Percentiles rank a stretch among this genome's conserved stretches.
These are phyloP conservation scores for Chironomus riparius DNA, from an alignment of 2,888 invertebrate species.

Conservation along the genomic window DNA sequence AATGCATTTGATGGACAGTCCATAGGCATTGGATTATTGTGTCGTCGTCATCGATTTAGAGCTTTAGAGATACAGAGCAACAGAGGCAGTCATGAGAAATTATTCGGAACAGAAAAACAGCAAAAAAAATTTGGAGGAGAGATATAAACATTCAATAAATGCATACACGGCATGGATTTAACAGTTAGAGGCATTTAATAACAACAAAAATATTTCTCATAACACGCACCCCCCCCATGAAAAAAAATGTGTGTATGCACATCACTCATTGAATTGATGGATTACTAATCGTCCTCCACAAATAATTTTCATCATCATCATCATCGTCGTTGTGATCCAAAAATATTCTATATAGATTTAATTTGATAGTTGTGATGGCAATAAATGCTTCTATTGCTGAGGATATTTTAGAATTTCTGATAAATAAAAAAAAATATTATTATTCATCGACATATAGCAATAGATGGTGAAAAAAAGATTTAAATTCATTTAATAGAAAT, in stretches of 20 bases:
- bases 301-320: slow-evolving; percentile 1
- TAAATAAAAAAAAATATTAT: not conserved
- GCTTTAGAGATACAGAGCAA: not conserved
- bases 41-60: slow-evolving; percentile 9
- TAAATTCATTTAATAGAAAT: slow-evolving; percentile 3
- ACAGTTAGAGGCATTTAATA: not conserved
- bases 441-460: not conserved
- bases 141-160: slow-evolving; percentile 9
- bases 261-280: not conserved
- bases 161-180: slow-evolving; percentile 5
- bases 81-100: not conserved
- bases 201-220: too few relatives aligned
- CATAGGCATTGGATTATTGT: slow-evolving; percentile 4
- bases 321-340: not conserved
- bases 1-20: slow-evolving; percentile 19
- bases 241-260: not conserved
- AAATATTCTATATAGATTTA: not conserved
- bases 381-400: not conserved
- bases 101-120: too few relatives aligned
- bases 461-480: slow-evolving; percentile 7
- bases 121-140: not conserved
- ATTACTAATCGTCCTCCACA: slow-evolving; percentile 18
- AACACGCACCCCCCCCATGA: not conserved
- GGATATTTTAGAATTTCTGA: not conserved
- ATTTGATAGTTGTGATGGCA: not conserved